phyloP scores from a whole-genome alignment of 2,113 vertebrate genomes.

The Pelobates fuscus region DNA sequence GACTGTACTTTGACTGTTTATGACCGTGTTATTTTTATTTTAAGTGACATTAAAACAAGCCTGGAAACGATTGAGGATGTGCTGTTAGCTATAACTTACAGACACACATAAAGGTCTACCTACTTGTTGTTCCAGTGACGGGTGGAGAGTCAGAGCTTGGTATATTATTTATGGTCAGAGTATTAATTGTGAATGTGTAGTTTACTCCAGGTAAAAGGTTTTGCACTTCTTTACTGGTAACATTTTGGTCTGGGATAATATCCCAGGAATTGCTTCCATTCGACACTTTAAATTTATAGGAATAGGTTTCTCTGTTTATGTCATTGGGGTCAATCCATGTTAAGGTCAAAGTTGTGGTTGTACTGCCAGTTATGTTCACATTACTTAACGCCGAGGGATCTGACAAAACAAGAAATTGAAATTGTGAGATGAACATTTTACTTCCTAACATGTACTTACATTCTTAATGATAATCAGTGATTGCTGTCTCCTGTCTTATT shows the following conservation, averaged over 20 bases:
- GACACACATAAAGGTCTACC: neutral
- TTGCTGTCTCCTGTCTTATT: no score
- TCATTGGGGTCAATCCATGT: neutral
- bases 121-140: slow-evolving; percentile 20
- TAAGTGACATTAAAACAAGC: no score
- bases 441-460: no score
- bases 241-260: neutral
- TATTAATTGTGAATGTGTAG: slow-evolving; percentile 19
- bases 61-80: no score
- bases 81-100: neutral
- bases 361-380: fast-evolving
- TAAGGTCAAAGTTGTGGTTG: slow-evolving; percentile 38
- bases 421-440: neutral
- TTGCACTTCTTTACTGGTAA: neutral
- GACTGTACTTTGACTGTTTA: no score
- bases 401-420: slow-evolving; percentile 3
- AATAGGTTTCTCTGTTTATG: neutral
- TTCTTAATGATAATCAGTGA: no score
- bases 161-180: neutral
- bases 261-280: neutral
- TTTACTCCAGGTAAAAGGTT: neutral
- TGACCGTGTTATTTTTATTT: no score
- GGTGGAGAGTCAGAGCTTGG: neutral
- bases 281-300: neutral
- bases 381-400: neutral